Base-by-base conservation (phyloP, 2,113 vertebrate genomes). In the Pelobates fuscus region DNA sequence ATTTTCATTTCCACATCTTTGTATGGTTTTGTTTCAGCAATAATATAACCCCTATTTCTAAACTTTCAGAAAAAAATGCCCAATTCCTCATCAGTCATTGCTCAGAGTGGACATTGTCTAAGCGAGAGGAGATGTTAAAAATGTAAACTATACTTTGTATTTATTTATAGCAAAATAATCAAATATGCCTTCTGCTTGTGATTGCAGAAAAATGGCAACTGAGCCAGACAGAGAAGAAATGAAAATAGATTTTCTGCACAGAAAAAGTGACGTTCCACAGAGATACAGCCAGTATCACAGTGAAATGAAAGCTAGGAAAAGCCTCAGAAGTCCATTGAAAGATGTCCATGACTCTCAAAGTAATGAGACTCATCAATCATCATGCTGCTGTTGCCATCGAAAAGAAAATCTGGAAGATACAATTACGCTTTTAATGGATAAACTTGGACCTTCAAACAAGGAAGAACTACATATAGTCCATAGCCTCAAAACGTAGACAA, bases 251-350 rank as follows among this genome's bases (percentile, higher is more conserved):
- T 7, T 14, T 1, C 8, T 21, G 10, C 20, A 15, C 32, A 44
- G 21, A 5, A 12, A 8, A 37, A 29, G n/a, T 21, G n/a, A 23
- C 37, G 24, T 44, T 65, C 62, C 62, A 25, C 4, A 25, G 15
- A 21, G 62, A 43, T 64, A 65, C 32, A 65, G 62, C 62, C 43
- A 3, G 10, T 25, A 14, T 44, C 62, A 65, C 62, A 65, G 17
- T 25, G 32, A 21, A 26, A 6, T 65, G 2, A 17, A 44, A 44
- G 3, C 11, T 65, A 44, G 62, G 30, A 64, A 6, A 65, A 23
- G 14, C 1, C 12, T 43, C 12, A 23, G 43, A 44, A 14, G 2
- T 23, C n/a, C 61, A 10, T 3, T 18, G 4, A 63, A 41, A 14
- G 17, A 15, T 59, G 59, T 14, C 18, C 5, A 14, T 61, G n/a